phyloP scores from a whole-genome alignment of 2,888 invertebrate species.

The Aleiodes alternator region DNA sequence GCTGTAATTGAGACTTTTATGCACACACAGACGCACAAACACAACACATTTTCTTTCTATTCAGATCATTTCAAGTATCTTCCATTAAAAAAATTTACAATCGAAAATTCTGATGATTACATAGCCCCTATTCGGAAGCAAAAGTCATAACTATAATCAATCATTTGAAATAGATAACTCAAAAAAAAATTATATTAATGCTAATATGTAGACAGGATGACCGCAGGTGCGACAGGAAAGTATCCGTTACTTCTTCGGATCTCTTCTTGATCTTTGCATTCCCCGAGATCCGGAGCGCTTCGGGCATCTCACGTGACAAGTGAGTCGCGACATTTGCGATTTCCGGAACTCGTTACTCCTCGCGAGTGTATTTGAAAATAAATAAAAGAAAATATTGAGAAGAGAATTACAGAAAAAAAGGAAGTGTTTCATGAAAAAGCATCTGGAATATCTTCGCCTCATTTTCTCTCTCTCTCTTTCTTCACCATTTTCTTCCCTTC shows the following conservation, averaged over 20 bases:
- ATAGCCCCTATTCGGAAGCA: no score
- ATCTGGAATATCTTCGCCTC: slow-evolving; percentile 4
- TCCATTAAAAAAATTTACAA: no score
- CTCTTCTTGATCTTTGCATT: slow-evolving; percentile 36
- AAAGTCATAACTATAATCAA: not conserved
- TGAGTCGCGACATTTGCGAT: slow-evolving; percentile 36
- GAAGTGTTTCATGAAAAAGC: slow-evolving; percentile 3
- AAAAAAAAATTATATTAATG: slow-evolving; percentile 19
- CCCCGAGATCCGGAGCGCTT: slow-evolving; percentile 36
- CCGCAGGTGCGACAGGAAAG: slow-evolving; percentile 24
- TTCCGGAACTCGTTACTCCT: slow-evolving; percentile 39
- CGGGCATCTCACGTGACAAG: slow-evolving; percentile 37
- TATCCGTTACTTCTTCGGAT: slow-evolving; percentile 37
- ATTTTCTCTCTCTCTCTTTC: not conserved
- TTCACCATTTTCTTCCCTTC: not conserved
- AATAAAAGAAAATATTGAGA: slow-evolving; percentile 11
- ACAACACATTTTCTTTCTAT: no score
- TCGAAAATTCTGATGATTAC: no score
- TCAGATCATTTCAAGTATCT: no score
- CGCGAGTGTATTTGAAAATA: not conserved
- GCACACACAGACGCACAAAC: no score
- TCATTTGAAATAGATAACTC: not conserved
- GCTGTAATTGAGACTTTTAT: no score
- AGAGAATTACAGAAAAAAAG: not conserved
- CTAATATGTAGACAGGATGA: slow-evolving; percentile 30